A percentile compares a stretch with the other conserved stretches of the same genome.
Evolutionary conservation across 2,797 vertebrate genomes (phyloP).

Genomic region (Squalus acanthias): DNA sequence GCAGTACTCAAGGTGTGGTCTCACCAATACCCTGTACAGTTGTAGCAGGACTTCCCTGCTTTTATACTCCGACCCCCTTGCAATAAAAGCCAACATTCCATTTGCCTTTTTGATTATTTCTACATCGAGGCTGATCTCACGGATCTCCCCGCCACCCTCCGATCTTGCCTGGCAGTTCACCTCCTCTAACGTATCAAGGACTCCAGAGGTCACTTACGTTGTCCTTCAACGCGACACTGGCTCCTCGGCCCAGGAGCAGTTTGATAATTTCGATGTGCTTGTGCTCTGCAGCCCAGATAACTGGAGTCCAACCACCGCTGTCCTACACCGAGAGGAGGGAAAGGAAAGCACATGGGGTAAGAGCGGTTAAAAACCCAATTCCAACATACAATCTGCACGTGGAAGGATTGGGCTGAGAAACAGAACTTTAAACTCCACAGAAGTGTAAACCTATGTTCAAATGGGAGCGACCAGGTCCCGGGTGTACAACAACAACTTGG

Average conservation of each 20-base stretch:
- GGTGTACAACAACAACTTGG: neutral
- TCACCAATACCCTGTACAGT: too few species aligned
- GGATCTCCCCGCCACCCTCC: neutral
- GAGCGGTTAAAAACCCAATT: neutral
- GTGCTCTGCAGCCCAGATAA: conserved; percentile 92
- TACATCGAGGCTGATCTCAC: too few species aligned
- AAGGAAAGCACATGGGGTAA: neutral
- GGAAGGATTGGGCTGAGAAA: neutral
- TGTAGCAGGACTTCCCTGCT: too few species aligned
- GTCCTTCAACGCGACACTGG: conserved; percentile 79
- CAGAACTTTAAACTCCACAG: neutral
- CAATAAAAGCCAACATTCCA: too few species aligned
- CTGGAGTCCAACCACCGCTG: conserved; percentile 86
- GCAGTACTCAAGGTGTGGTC: too few species aligned
- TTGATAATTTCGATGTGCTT: conserved; percentile 80
- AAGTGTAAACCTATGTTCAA: neutral
- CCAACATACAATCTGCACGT: neutral
- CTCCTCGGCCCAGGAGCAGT: conserved; percentile 77
- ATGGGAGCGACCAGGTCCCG: neutral
- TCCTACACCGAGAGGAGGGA: conserved; percentile 57
- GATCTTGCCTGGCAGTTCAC: neutral
- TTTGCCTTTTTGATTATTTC: too few species aligned
- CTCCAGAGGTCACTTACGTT: conserved; percentile 60
- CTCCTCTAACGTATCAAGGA: neutral
- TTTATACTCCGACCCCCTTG: too few species aligned